These are phyloP conservation scores for Aurelia coerulea DNA, from an alignment of 30 jellyfish, hydroid and myxozoan species.

Conservation along the genomic window DNA sequence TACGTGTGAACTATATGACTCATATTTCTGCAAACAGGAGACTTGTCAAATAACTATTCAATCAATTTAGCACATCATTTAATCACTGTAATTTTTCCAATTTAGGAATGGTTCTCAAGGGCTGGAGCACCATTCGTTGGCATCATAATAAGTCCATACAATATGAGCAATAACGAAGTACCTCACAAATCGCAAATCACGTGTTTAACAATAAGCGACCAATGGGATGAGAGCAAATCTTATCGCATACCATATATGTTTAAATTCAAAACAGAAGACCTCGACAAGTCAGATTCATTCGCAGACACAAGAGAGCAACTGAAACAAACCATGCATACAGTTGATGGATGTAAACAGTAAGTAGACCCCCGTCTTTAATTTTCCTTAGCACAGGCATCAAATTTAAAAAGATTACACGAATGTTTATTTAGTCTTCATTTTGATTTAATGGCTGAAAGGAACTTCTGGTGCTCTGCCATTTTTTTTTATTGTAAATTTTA, in stretches of 20 bases:
- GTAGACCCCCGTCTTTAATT: neutral
- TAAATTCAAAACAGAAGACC: slow-evolving; percentile 71
- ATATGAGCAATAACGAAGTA: slow-evolving; percentile 46
- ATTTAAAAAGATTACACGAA: too few relatives aligned
- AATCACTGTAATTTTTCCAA: neutral
- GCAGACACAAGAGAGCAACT: slow-evolving; percentile 69
- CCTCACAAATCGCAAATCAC: slow-evolving; percentile 75
- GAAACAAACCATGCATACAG: slow-evolving; percentile 66
- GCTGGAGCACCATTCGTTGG: slow-evolving; percentile 91
- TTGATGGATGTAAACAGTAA: slow-evolving; percentile 65
- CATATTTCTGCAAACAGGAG: too few relatives aligned
- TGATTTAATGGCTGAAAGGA: too few relatives aligned
- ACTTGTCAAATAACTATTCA: too few relatives aligned
- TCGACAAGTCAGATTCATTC: slow-evolving; percentile 65
- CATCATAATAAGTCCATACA: slow-evolving; percentile 83
- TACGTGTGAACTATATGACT: too few relatives aligned
- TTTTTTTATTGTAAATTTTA: too few relatives aligned
- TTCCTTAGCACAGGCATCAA: too few relatives aligned
- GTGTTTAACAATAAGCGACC: slow-evolving; percentile 75
- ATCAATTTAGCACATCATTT: too few relatives aligned
- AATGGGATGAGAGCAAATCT: slow-evolving; percentile 73
- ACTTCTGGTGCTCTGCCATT: too few relatives aligned
- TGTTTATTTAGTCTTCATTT: too few relatives aligned
- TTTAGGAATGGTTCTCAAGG: slow-evolving; percentile 85
- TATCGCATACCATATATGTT: slow-evolving; percentile 74